Evolutionary conservation across 2,797 vertebrate species (phyloP).

Genomic region (Cichlasoma orientale): DNA sequence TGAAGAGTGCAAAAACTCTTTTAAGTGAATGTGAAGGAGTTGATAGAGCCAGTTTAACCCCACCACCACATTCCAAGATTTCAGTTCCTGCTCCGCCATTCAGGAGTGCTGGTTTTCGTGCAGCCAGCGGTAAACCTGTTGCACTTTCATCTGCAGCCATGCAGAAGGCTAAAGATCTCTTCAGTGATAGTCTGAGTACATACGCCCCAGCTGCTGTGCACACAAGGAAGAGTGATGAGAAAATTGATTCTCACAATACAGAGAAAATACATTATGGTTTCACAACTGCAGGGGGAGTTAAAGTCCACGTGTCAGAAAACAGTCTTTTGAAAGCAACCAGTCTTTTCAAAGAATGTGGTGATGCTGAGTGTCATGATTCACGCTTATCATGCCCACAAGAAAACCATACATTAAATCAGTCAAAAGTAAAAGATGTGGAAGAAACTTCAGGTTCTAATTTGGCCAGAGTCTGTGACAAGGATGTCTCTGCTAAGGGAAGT

Average conservation of each 20-base stretch:
- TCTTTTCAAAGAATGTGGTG: slow-evolving; percentile 34
- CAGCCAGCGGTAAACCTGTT: slow-evolving; percentile 82
- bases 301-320: slow-evolving; percentile 47
- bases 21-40: slow-evolving; percentile 35
- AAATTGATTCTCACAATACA: background rate
- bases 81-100: background rate
- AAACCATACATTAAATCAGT: background rate
- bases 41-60: background rate
- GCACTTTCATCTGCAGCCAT: slow-evolving; percentile 80
- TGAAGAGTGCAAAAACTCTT: slow-evolving; percentile 81
- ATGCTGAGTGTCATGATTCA: slow-evolving; percentile 17
- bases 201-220: background rate
- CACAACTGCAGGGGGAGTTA: slow-evolving; percentile 44
- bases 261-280: slow-evolving; percentile 35
- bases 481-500: slow-evolving; percentile 58
- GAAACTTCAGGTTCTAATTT: slow-evolving; percentile 30
- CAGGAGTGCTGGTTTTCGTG: slow-evolving; percentile 67
- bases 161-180: slow-evolving; percentile 78
- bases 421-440: slow-evolving; percentile 6
- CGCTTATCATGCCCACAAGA: background rate
- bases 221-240: background rate
- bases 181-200: slow-evolving; percentile 67
- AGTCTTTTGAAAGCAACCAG: slow-evolving; percentile 41
- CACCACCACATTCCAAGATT: background rate
- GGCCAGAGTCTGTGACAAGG: slow-evolving; percentile 42